phyloP scores from a whole-genome alignment of 2,888 invertebrate genomes.

The Athalia circularis region DNA sequence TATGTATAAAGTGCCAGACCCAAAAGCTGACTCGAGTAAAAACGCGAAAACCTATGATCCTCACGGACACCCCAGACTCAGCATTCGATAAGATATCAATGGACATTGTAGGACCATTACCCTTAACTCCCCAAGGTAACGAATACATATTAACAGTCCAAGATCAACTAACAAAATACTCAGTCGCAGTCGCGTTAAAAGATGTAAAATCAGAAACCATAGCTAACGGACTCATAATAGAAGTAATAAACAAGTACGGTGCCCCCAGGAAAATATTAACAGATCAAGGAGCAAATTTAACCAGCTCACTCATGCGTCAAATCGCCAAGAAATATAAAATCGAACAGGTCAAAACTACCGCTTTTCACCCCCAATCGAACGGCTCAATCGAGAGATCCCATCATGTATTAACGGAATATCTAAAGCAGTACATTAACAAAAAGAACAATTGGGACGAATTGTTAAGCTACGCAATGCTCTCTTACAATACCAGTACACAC shows the following conservation, averaged over 20 bases:
- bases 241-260: constrained; percentile 4
- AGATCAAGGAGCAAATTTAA: constrained; percentile 28
- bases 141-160: constrained; percentile 39
- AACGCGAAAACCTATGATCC: constrained; percentile 47
- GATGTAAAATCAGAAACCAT: constrained; percentile 1
- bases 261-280: constrained; percentile 32
- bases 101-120: constrained; percentile 50
- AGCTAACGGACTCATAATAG: constrained; percentile 22
- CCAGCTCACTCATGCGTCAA: constrained; percentile 32
- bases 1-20: constrained; percentile 44
- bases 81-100: constrained; percentile 47
- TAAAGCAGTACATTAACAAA: constrained; percentile 47
- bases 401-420: constrained; percentile 50
- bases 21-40: constrained; percentile 48
- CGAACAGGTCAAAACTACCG: constrained; percentile 46
- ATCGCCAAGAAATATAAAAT: constrained; percentile 48
- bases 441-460: constrained; percentile 50
- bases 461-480: constrained; percentile 49
- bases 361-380: constrained; percentile 53
- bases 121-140: background rate
- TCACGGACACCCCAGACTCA: constrained; percentile 47
- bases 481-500: constrained; percentile 52
- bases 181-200: constrained; percentile 17
- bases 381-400: constrained; percentile 53
- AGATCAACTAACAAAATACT: constrained; percentile 38